Base-by-base conservation (phyloP, 2,888 invertebrate genomes). In the Oxyscelio sp. region DNA sequence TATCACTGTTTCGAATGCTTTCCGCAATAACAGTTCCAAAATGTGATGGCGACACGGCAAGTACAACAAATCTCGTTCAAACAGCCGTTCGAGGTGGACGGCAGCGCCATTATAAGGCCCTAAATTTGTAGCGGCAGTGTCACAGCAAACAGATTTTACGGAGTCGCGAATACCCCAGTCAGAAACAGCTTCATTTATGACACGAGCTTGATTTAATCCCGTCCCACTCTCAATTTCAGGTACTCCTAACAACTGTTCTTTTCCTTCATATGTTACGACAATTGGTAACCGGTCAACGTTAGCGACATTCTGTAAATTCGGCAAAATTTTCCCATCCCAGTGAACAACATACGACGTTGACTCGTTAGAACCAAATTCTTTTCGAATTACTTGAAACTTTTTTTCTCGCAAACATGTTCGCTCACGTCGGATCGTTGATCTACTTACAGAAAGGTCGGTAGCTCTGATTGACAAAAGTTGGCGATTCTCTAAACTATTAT, bases 101-200 rank as follows among this genome's bases (percentile, higher is more conserved):
- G 68, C 66, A 43, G 85, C 89, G 85, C 75, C 88, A 87, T 83
- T 89, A 82, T 24, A 84, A 54, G 21, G 34, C 21, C 89, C 89
- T 45, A 88, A 86, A 78, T 90, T 91, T n/a, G n/a, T n/a, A n/a
- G n/a, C n/a, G n/a, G n/a, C n/a, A n/a, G n/a, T n/a, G n/a, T n/a
- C n/a, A n/a, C n/a, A n/a, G n/a, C n/a, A n/a, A n/a, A n/a, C n/a
- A n/a, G n/a, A n/a, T n/a, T n/a, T n/a, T n/a, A n/a, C n/a, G n/a
- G n/a, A n/a, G n/a, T n/a, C n/a, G n/a, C n/a, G n/a, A n/a, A n/a
- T n/a, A n/a, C n/a, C n/a, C n/a, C n/a, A n/a, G n/a, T n/a, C n/a
- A n/a, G n/a, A n/a, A n/a, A n/a, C n/a, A n/a, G n/a, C n/a, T n/a
- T n/a, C n/a, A n/a, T n/a, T n/a, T n/a, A n/a, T n/a, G n/a, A n/a